These are phyloP conservation scores for Planococcus citri DNA, from an alignment of 1,140 invertebrate species.

Conservation along the genomic window DNA sequence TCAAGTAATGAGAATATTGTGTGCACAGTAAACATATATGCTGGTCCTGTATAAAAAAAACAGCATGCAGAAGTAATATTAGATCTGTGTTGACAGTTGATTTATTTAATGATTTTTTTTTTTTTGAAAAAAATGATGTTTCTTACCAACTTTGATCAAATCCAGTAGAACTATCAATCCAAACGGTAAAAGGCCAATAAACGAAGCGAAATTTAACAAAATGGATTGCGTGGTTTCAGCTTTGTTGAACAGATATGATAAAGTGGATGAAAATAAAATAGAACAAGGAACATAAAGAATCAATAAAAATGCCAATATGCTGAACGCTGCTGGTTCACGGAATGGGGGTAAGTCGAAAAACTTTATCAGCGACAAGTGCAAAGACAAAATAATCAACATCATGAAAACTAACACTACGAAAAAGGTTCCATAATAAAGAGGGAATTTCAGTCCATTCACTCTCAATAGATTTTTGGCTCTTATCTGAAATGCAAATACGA, in stretches of 20 bases:
- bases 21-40: constrained; percentile 45
- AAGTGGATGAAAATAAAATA: constrained; percentile 57
- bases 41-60: constrained; percentile 1
- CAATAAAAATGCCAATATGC: constrained; percentile 49
- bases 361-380: constrained; percentile 52
- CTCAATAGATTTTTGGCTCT: constrained; percentile 69
- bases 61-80: neutral
- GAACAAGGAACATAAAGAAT: constrained; percentile 59
- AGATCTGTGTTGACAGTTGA: no score
- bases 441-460: constrained; percentile 64
- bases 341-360: constrained; percentile 53
- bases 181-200: constrained; percentile 61
- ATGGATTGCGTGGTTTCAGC: constrained; percentile 67
- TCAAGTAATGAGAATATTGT: constrained; percentile 54
- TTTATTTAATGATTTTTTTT: neutral
- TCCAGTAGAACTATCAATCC: constrained; percentile 52
- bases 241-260: constrained; percentile 68
- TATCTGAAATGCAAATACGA: constrained; percentile 44
- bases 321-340: constrained; percentile 51
- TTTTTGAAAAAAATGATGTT: neutral
- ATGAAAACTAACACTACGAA: constrained; percentile 52
- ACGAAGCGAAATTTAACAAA: constrained; percentile 59
- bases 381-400: constrained; percentile 51
- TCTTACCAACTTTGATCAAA: constrained; percentile 52
- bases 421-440: constrained; percentile 63